phyloP scores from a whole-genome alignment of 37 sponge, comb jelly and placozoan species.

The Beroe forskalii region DNA sequence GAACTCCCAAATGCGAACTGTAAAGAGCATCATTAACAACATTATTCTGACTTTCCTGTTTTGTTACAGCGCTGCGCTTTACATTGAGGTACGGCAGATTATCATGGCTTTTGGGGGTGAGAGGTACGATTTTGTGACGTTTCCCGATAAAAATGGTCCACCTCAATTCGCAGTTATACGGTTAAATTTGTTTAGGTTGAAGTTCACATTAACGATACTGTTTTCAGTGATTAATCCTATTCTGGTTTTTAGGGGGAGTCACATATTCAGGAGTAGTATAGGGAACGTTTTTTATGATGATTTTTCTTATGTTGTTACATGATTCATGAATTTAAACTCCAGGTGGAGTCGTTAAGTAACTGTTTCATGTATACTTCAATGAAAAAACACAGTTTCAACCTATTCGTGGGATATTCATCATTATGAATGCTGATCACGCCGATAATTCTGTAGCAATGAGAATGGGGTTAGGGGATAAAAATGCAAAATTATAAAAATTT shows the following conservation, averaged over 20 bases:
- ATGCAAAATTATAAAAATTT: too few relatives aligned
- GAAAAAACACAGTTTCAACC: too few relatives aligned
- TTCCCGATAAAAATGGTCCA: background rate
- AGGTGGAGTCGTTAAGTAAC: too few relatives aligned
- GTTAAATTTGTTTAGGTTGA: background rate
- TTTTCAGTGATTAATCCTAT: slow-evolving; percentile 48
- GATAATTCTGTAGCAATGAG: too few relatives aligned
- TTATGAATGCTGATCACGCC: too few relatives aligned
- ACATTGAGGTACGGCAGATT: slow-evolving; percentile 13
- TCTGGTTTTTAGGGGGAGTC: slow-evolving; percentile 20
- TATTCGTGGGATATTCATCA: too few relatives aligned
- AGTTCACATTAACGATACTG: slow-evolving; percentile 8
- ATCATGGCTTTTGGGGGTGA: background rate
- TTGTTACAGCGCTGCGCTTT: slow-evolving; percentile 50
- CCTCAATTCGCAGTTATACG: background rate
- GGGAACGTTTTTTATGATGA: slow-evolving; percentile 16
- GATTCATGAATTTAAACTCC: too few relatives aligned
- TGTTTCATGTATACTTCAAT: too few relatives aligned
- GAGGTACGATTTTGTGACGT: background rate
- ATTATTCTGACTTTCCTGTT: background rate
- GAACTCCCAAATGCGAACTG: background rate
- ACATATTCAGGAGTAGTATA: slow-evolving; percentile 29
- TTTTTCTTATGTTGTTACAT: slow-evolving; percentile 7
- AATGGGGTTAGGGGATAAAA: too few relatives aligned
- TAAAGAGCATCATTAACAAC: background rate